These are phyloP conservation scores for Callionymus lyra DNA, from an alignment of 2,113 vertebrate genomes.

Conservation along the genomic window DNA sequence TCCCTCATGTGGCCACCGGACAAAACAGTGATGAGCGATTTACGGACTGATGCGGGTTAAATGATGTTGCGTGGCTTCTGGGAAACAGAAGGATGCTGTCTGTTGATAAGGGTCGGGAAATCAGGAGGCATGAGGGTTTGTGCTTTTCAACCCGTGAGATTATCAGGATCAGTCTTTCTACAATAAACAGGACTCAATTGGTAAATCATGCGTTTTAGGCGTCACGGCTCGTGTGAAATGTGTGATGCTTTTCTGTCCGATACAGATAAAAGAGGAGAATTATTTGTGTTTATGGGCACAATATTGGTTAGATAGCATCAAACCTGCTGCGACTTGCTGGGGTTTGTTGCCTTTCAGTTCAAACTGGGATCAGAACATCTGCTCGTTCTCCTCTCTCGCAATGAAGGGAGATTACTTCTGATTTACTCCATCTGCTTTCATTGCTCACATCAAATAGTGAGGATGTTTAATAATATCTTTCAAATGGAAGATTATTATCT, in stretches of 20 bases:
- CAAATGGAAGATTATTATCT: no score
- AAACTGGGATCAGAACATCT: no score
- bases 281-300: no score
- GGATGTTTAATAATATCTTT: no score
- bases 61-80: slow-evolving; percentile 10
- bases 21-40: slow-evolving; percentile 27
- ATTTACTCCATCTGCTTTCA: neutral
- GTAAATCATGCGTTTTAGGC: no score
- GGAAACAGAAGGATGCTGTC: neutral
- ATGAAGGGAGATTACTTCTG: neutral
- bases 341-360: slow-evolving; percentile 3
- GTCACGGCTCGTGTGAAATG: no score
- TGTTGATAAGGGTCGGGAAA: slow-evolving; percentile 34
- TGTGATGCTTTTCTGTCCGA: no score
- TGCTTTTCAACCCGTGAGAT: slow-evolving; percentile 8
- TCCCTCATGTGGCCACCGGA: slow-evolving; percentile 33
- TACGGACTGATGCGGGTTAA: slow-evolving; percentile 20
- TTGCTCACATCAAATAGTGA: no score
- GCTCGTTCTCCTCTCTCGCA: no score
- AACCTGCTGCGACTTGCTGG: slow-evolving; percentile 30
- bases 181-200: no score
- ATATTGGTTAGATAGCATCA: slow-evolving; percentile 12
- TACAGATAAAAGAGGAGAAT: no score
- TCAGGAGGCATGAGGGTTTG: slow-evolving; percentile 11
- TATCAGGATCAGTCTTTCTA: no score